phyloP scores from a whole-genome alignment of 2,888 invertebrate species.

The Mactromeris polynyma region DNA sequence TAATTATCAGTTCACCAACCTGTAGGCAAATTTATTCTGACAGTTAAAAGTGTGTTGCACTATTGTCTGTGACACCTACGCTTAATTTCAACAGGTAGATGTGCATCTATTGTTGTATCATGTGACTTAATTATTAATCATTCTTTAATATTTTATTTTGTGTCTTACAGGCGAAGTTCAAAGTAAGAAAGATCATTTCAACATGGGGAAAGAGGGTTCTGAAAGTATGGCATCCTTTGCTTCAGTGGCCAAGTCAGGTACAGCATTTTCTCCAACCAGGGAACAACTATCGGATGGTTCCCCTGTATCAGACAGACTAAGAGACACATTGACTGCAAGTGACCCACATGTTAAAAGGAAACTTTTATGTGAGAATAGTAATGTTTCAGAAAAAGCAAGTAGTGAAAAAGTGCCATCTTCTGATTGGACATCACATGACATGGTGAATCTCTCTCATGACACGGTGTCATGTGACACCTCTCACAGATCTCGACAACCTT shows the following conservation, averaged over 20 bases:
- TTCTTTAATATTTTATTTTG: not conserved
- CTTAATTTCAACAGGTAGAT: not conserved
- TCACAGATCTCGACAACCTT: not conserved
- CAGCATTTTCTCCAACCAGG: conserved; percentile 33
- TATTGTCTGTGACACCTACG: not conserved
- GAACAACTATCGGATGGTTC: conserved; percentile 23
- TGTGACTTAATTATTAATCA: not conserved
- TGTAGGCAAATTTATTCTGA: too few relatives aligned
- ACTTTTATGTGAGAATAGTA: not conserved
- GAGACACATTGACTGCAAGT: not conserved
- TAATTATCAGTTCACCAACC: too few relatives aligned
- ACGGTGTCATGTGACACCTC: not conserved
- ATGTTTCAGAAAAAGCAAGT: not conserved
- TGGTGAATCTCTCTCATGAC: not conserved
- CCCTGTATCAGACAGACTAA: not conserved
- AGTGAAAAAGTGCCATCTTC: not conserved
- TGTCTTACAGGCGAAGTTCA: conserved; percentile 52
- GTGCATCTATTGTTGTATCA: not conserved
- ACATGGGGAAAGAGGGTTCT: conserved; percentile 56
- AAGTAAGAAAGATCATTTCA: conserved; percentile 55
- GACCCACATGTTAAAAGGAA: not conserved
- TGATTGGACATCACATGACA: not conserved
- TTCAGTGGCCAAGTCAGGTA: conserved; percentile 64
- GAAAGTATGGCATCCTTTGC: conserved; percentile 63
- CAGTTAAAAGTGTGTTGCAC: not conserved